These are phyloP conservation scores for Acrocera orbiculus DNA, from an alignment of 2,888 invertebrate species.

Conservation along the genomic window DNA sequence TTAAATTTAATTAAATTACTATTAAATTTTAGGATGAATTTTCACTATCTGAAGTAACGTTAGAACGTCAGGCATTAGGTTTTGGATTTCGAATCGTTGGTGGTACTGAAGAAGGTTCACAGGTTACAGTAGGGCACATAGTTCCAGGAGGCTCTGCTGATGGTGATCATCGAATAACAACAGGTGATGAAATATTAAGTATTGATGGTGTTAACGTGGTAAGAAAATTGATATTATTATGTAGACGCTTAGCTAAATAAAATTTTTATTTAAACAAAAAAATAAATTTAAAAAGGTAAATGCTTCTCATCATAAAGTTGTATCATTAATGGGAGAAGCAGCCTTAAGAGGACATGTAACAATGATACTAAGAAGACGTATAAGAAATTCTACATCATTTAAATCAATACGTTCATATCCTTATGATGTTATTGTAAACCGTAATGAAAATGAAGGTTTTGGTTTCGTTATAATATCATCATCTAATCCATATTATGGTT, in stretches of 20 bases:
- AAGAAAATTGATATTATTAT: slow-evolving; percentile 11
- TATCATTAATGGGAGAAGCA: slow-evolving; percentile 79
- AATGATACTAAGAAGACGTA: slow-evolving; percentile 49
- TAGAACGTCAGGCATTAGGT: slow-evolving; percentile 80
- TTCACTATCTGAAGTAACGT: slow-evolving; percentile 38
- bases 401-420: slow-evolving; percentile 33
- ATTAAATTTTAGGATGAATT: slow-evolving; percentile 15
- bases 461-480: slow-evolving; percentile 98
- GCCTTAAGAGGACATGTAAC: slow-evolving; percentile 75
- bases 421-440: slow-evolving; percentile 80
- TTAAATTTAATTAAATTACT: no score
- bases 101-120: slow-evolving; percentile 92
- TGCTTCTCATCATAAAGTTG: slow-evolving; percentile 84
- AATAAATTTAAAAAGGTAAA: slow-evolving; percentile 34
- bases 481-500: slow-evolving; percentile 57
- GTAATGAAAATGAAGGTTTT: slow-evolving; percentile 90
- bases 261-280: background rate
- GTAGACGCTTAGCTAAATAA: no score
- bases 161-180: slow-evolving; percentile 72
- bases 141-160: slow-evolving; percentile 92
- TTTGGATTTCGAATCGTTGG: slow-evolving; percentile 98
- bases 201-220: slow-evolving; percentile 76
- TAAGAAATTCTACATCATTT: slow-evolving; percentile 23
- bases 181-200: slow-evolving; percentile 86
- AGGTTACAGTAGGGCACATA: slow-evolving; percentile 92